A percentile compares a stretch with the other conserved stretches of the same genome.
Evolutionary conservation across 2,113 vertebrate species (phyloP).

Genomic region (Pollimyrus isidori): DNA sequence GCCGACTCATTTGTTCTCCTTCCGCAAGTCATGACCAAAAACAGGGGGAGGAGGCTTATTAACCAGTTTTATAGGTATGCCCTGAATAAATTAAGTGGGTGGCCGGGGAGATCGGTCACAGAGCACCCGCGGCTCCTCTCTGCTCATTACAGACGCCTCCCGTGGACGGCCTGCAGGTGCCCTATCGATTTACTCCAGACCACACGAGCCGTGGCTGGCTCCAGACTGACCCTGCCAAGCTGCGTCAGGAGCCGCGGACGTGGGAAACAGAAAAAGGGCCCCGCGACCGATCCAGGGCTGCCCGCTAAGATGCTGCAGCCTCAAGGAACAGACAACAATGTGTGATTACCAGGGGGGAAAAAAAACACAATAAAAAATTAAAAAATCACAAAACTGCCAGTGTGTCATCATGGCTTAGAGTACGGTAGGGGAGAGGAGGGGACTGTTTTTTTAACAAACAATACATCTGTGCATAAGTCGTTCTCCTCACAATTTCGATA

Average conservation of each 20-base stretch:
- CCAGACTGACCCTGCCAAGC: neutral
- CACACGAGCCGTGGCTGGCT: neutral
- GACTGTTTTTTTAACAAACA: neutral
- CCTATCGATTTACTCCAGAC: neutral
- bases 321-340: neutral
- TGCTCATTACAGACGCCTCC: constrained; percentile 5
- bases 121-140: neutral
- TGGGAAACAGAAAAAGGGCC: neutral
- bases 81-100: constrained; percentile 6
- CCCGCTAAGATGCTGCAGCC: neutral
- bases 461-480: neutral
- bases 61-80: constrained; percentile 6
- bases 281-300: neutral
- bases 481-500: neutral
- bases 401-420: neutral
- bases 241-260: neutral
- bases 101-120: neutral
- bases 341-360: neutral
- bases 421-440: neutral
- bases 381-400: neutral
- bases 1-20: neutral
- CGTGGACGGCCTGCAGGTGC: neutral
- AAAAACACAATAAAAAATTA: neutral
- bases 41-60: neutral
- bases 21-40: neutral